Conservation (phyloP, 1,140 invertebrate genomes). For the Drosophila lowei region DNA sequence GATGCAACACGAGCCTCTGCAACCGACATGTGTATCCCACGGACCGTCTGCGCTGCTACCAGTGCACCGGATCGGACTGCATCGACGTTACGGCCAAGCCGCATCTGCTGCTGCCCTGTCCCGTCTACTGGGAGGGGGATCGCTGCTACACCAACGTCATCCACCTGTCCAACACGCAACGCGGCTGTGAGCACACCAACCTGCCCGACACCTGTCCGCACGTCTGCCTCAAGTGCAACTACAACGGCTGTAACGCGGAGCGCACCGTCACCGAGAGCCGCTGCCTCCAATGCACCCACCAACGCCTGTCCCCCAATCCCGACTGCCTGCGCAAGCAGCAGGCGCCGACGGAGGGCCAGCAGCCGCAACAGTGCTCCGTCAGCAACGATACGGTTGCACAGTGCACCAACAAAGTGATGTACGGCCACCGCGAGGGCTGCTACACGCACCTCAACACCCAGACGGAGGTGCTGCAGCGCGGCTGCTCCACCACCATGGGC, state of each 20-base stretch:
- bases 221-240: conserved; percentile 76
- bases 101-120: conserved; percentile 60
- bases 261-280: conserved; percentile 52
- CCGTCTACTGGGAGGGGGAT: conserved; percentile 59
- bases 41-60: conserved; percentile 69
- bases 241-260: conserved; percentile 71
- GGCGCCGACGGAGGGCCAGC: not conserved
- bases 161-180: conserved; percentile 54
- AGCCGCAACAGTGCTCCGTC: conserved; percentile 25
- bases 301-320: conserved; percentile 33
- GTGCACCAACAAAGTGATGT: conserved; percentile 71
- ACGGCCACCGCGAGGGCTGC: conserved; percentile 65
- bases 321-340: conserved; percentile 57
- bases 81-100: conserved; percentile 58
- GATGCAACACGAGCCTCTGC: conserved; percentile 65
- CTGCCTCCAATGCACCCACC: conserved; percentile 63
- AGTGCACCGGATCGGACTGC: conserved; percentile 64
- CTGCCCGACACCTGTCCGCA: conserved; percentile 57
- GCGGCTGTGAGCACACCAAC: conserved; percentile 69
- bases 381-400: conserved; percentile 50
- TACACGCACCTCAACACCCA: conserved; percentile 63
- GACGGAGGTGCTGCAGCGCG: conserved; percentile 62
- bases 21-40: conserved; percentile 68
- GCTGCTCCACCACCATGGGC: conserved; percentile 72
- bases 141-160: conserved; percentile 72